These are phyloP conservation scores for Hirundo rustica DNA, from an alignment of 2,797 vertebrate genomes.

Conservation along the genomic window DNA sequence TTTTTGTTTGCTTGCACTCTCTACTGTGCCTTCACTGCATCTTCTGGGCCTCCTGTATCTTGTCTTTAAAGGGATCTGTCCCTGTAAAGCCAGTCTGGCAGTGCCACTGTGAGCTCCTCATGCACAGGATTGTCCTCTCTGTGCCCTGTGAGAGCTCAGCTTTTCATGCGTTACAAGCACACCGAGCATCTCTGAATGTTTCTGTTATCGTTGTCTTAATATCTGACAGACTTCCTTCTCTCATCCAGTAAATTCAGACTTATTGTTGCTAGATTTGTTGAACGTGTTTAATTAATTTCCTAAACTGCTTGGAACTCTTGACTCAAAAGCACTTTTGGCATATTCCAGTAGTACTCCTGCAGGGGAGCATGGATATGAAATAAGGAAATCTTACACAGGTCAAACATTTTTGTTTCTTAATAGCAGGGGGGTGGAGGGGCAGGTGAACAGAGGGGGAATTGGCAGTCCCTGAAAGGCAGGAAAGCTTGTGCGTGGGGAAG, in stretches of 20 bases:
- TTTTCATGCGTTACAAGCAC: rapidly evolving
- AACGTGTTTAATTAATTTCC: background rate
- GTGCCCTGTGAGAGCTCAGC: rapidly evolving
- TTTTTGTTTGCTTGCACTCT: background rate
- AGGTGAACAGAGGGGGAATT: background rate
- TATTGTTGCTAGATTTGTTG: background rate
- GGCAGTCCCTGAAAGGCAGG: background rate
- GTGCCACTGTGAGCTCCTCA: background rate
- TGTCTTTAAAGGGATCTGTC: background rate
- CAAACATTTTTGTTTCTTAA: background rate
- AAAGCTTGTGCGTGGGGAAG: background rate
- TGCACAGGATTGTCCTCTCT: background rate
- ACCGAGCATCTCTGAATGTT: rapidly evolving
- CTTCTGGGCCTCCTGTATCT: background rate
- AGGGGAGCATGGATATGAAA: background rate
- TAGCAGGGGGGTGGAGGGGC: no score
- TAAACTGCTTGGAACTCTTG: background rate
- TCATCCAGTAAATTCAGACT: no score
- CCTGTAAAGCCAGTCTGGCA: background rate
- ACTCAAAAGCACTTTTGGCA: background rate
- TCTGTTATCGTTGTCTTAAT: background rate
- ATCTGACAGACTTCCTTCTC: background rate
- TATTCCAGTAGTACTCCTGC: background rate
- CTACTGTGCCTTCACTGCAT: rapidly evolving
- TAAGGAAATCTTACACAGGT: background rate